Percentiles rank a stretch among this genome's conserved stretches.
Conservation (phyloP, 2,113 vertebrate species). For the Forbesichthys agassizii region DNA sequence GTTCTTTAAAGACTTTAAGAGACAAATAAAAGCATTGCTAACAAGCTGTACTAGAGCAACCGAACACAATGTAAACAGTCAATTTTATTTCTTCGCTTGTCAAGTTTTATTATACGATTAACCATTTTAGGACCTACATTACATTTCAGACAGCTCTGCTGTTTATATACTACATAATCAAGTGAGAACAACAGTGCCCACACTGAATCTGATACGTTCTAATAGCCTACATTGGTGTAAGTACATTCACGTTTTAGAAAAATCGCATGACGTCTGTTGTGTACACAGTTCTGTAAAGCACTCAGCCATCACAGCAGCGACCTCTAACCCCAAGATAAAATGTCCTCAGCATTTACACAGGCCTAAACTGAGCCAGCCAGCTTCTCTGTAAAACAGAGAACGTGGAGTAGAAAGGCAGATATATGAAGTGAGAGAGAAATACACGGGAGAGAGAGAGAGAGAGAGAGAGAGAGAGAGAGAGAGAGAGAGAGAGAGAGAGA, state of each 20-base stretch:
- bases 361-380: conserved; percentile 53
- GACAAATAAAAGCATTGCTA: too few relatives aligned
- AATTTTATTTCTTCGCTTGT: too few relatives aligned
- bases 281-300: conserved; percentile 40
- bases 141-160: too few relatives aligned
- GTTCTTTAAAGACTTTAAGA: too few relatives aligned
- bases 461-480: neutral
- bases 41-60: too few relatives aligned
- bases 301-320: conserved; percentile 51
- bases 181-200: too few relatives aligned
- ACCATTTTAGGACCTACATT: neutral
- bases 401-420: neutral
- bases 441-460: too few relatives aligned
- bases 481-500: conserved; percentile 8
- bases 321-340: conserved; percentile 54
- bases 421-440: neutral
- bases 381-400: conserved; percentile 37
- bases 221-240: conserved; percentile 15
- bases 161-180: too few relatives aligned
- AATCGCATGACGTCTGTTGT: conserved; percentile 29
- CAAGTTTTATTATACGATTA: neutral
- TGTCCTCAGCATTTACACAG: conserved; percentile 55
- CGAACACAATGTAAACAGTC: too few relatives aligned
- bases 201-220: neutral
- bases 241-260: neutral